These are phyloP conservation scores for Microctenopoma lineatum DNA, from an alignment of 2,797 vertebrate species.

Conservation along the genomic window DNA sequence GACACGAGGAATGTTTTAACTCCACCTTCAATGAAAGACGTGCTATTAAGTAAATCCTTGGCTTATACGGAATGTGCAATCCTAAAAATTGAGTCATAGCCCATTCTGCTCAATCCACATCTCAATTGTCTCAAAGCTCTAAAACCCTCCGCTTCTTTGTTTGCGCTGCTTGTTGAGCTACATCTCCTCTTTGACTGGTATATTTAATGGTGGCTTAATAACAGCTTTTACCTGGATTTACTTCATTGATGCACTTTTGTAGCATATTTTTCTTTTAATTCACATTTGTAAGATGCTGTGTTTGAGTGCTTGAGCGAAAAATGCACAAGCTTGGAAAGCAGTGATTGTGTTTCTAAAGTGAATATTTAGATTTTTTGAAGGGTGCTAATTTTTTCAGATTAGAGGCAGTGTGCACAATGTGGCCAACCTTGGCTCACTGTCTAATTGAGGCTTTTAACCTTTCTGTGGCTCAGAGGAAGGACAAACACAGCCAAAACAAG, in stretches of 20 bases:
- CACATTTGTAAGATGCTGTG: not conserved
- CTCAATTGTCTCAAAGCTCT: conserved; percentile 35
- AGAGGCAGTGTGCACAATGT: conserved; percentile 46
- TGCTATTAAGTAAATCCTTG: conserved; percentile 36
- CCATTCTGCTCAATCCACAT: conserved; percentile 22
- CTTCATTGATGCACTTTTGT: conserved; percentile 2
- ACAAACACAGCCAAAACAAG: conserved; percentile 61
- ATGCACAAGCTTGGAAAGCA: conserved; percentile 20
- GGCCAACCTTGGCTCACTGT: conserved; percentile 47
- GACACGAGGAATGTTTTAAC: not conserved
- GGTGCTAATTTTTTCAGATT: conserved; percentile 59
- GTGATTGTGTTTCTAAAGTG: conserved; percentile 14
- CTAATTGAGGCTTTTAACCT: conserved; percentile 78
- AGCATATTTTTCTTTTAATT: conserved; percentile 3
- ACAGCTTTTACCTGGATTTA: conserved; percentile 42
- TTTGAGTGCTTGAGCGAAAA: conserved; percentile 15
- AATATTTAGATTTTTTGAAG: conserved; percentile 53
- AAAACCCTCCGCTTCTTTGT: conserved; percentile 27
- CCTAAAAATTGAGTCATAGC: conserved; percentile 17
- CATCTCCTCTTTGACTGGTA: conserved; percentile 21
- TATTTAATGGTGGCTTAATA: conserved; percentile 41
- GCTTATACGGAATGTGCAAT: conserved; percentile 18
- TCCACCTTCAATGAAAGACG: conserved; percentile 22
- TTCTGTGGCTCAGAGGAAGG: conserved; percentile 62
- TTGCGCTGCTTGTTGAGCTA: conserved; percentile 38